Evolutionary conservation across 2,888 invertebrate species (phyloP), one percentile per base, ranked within the genome.

Genomic region (Chrysotoxum bicinctum): DNA sequence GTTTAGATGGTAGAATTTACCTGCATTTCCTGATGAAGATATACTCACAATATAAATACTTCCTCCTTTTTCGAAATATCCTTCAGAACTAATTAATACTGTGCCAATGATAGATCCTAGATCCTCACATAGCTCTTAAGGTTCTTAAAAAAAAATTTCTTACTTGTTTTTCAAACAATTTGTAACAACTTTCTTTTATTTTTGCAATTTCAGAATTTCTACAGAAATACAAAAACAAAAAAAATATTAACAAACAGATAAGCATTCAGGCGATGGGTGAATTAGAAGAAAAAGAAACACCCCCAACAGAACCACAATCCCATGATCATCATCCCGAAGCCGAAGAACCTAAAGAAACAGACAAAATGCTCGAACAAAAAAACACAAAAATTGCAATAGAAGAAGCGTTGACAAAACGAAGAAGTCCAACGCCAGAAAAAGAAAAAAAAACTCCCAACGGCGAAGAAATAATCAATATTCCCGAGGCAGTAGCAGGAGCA

Each of bases 311-410:
- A 85, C 87, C 90, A 26, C 87, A 89, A 70, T 75, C 88, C 43
- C 86, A 88, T 35, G 86, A 78, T 45, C 78, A 83, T 75, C 89
- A 89, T 80, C 91, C 89, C 66, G 91, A 91, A 52, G 77, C 88
- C 1, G 92, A 92, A 23, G 92, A 92, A 87, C 91, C 92, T 62
- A 92, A 91, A 87, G 92, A 92, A 89, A 92, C 92, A 21, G 92
- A 92, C 87, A 92, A 92, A 90, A 91, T 92, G 91, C 88, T 92
- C 12, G 90, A 91, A 35, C 58, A 32, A 35, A 66, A 66, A 21
- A 66, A 87, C 19, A 52, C 79, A n/a, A 70, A 35, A 43, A 74
- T 70, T 7, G 60, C 70, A 68, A 60, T 52, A 64, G 76, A 87
- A 88, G 60, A 85, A 10, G 84, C 79, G 19, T 77, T 87, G 1